Evolutionary conservation across 1,140 invertebrate genomes (phyloP), one percentile per base, ranked within the genome.

Genomic region (Trachymyrmex septentrionalis): DNA sequence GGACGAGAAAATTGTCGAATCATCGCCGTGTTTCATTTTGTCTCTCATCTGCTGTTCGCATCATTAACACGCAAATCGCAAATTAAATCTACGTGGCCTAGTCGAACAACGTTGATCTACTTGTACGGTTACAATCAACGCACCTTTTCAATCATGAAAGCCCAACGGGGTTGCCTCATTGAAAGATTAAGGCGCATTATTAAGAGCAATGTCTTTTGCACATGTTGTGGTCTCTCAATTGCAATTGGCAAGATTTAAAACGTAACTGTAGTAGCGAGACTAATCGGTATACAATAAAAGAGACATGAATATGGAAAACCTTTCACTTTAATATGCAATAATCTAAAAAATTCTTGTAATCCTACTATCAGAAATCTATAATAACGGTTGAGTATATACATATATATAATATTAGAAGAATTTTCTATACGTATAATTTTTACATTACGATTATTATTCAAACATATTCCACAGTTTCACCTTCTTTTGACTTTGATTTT

Each of bases 111-210:
- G 80, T 30, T 27, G 69, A 84, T 84, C 80, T 84, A 84, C 80
- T 84, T 73, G 19, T 6, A 38, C 14, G 30, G 77, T 30, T 67
- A 16, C 14, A 67, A 82, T 67, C 63, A 38, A 38, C 50, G 48
- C 50, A 30, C 16, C 78, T 81, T 81, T 67, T 71, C 34, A 71
- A 19, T 63, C 55, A 44, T 82, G 48, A 75, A 84, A 44, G 24
- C 55, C 72, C 80, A 84, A 84, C 44, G 80, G 69, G 69, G 80
- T 84, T 84, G 80, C 80, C 80, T 84, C 80, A 73, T 84, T 84
- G 80, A 84, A 75, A 75, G 80, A 84, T 84, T 84, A 84, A 84
- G 80, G 80, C 80, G 55, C 80, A 75, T 84, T 84, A 84, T 84
- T 84, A 84, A 84, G 80, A 84, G 55, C 69, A 75, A 84, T 73